These are phyloP conservation scores for Phaethon lepturus DNA, from an alignment of 2,113 vertebrate genomes.

Conservation along the genomic window DNA sequence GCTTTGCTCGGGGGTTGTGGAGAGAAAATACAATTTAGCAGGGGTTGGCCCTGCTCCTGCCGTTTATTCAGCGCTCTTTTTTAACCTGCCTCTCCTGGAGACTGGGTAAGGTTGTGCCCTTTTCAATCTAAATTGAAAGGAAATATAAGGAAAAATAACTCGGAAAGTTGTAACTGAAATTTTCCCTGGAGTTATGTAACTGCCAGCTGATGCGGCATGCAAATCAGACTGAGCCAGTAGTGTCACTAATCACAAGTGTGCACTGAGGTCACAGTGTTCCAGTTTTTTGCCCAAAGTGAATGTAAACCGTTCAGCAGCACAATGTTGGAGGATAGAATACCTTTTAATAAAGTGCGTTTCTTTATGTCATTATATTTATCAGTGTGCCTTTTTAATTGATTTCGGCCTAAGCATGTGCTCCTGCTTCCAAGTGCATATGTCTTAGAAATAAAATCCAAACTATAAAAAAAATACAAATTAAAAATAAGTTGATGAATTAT, in stretches of 20 bases:
- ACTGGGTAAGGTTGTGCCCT: neutral
- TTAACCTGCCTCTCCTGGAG: neutral
- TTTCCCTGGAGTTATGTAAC: neutral
- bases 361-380: neutral
- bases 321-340: neutral
- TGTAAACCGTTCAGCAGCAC: neutral
- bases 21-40: neutral
- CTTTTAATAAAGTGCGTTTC: neutral
- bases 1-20: neutral
- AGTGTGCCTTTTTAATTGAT: neutral
- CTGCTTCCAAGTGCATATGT: neutral
- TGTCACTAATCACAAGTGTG: constrained; percentile 24
- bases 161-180: neutral
- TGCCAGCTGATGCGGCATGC: constrained; percentile 3
- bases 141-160: neutral
- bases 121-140: neutral
- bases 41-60: neutral
- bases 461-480: neutral
- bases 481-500: neutral
- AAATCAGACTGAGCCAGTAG: constrained; percentile 44
- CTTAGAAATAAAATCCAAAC: neutral
- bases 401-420: neutral
- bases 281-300: neutral
- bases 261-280: constrained; percentile 40
- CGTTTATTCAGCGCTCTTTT: accelerated